Conservation (phyloP, 2,888 invertebrate species). For the Lithophane socia region DNA sequence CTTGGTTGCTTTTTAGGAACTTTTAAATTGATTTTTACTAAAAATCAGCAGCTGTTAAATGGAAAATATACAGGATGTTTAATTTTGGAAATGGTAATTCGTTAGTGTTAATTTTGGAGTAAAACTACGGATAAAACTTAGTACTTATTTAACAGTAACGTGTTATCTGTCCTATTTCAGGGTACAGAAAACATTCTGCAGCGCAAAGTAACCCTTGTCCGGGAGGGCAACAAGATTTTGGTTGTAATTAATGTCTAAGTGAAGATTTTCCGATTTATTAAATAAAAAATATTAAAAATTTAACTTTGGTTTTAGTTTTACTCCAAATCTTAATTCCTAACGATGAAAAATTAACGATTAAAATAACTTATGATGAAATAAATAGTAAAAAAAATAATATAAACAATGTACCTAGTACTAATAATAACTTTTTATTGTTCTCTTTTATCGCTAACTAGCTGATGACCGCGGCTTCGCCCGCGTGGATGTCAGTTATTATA, state of each 20-base stretch:
- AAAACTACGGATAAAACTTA: constrained; percentile 62
- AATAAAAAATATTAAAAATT: constrained; percentile 30
- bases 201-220: constrained; percentile 68
- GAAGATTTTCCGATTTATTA: constrained; percentile 40
- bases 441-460: too few species aligned
- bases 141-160: constrained; percentile 43
- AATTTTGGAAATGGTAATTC: neutral
- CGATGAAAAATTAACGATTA: neutral
- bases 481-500: too few species aligned
- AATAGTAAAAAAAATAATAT: neutral
- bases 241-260: constrained; percentile 51
- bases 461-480: too few species aligned
- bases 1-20: neutral
- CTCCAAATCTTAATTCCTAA: constrained; percentile 64
- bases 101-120: constrained; percentile 64
- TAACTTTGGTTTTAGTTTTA: constrained; percentile 70
- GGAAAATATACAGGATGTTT: neutral
- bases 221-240: constrained; percentile 69
- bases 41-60: neutral
- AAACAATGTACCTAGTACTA: neutral
- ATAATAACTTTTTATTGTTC: too few species aligned
- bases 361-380: neutral
- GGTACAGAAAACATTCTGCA: constrained; percentile 73
- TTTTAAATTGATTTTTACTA: neutral
- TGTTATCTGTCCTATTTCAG: constrained; percentile 78